A percentile compares a stretch with the other conserved stretches of the same genome.
Evolutionary conservation across 2,888 invertebrate species (phyloP).

Genomic region (Meiosimyza decipiens): DNA sequence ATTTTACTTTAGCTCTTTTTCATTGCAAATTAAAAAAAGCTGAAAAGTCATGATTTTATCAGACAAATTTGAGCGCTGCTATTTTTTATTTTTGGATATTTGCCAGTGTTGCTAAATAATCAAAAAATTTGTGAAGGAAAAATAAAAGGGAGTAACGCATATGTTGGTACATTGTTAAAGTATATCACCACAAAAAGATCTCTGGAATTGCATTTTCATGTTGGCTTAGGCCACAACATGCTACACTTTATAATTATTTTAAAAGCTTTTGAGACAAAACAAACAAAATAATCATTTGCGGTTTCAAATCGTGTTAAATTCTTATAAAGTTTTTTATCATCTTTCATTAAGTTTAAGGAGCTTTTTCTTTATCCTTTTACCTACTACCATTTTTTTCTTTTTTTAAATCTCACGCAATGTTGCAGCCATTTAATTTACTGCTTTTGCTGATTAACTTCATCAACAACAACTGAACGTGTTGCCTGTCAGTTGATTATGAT

Average conservation of each 20-base stretch:
- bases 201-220: no score
- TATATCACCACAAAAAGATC: no score
- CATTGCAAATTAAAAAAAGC: neutral
- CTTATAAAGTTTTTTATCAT: neutral
- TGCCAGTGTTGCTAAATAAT: conserved; percentile 2
- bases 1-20: neutral
- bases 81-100: conserved; percentile 1
- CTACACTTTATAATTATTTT: neutral
- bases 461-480: conserved; percentile 39
- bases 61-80: conserved; percentile 20
- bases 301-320: neutral
- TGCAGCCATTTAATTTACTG: conserved; percentile 41
- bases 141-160: neutral
- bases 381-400: neutral
- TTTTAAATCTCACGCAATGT: conserved; percentile 4
- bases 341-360: neutral
- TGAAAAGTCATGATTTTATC: conserved; percentile 1
- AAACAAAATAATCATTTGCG: neutral
- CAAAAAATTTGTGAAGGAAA: neutral
- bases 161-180: no score
- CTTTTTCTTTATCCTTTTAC: neutral
- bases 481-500: conserved; percentile 28
- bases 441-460: conserved; percentile 43
- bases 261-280: neutral
- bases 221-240: no score